Base-by-base conservation (phyloP, 2,888 invertebrate genomes). In the Syrphus vitripennis region DNA sequence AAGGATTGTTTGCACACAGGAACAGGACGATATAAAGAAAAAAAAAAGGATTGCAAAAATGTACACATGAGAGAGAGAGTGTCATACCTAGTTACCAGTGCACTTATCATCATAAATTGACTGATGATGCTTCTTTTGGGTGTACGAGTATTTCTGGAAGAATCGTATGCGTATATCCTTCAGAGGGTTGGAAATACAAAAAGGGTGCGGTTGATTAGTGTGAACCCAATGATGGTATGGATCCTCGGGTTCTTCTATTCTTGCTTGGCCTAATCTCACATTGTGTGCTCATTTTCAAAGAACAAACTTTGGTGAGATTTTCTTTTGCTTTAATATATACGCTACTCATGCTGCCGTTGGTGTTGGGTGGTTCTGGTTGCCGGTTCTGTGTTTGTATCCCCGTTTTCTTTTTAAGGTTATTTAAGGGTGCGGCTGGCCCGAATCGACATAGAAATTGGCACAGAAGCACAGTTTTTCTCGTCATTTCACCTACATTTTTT, bases 341-440 rank as follows among this genome's bases (percentile, higher is more conserved):
- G 12, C 34, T 57, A 5, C 34, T 57, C 59, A 42, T 75, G 14
- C 53, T 48, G 21, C 29, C 67, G 59, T 19, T 37, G 21, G 14
- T 21, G 21, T 19, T 65, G 42, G 63, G 45, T 65, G 63, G 61
- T 19, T 29, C 24, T 40, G 24, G 29, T 50, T 65, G 21, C 63
- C 57, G 31, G 16, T 61, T 9, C n/a, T 40, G 61, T 72, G 78
- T 63, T 71, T 74, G 42, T 74, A 61, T 69, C 59, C 37, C 45
- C 50, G 69, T 71, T 65, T 74, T 40, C 45, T 57, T 83, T 87
- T 87, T 86, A 82, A 88, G 88, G 88, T 88, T 88, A 87, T 82
- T 88, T 86, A 87, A 88, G 88, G 88, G 88, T 84, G 88, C 88
- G 88, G 88, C 87, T 83, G 87, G 87, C 77, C 78, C 74, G 69